Evolutionary conservation across 2,888 invertebrate species (phyloP), one percentile per base, ranked within the genome.

Genomic region (Blastobasis adustella): DNA sequence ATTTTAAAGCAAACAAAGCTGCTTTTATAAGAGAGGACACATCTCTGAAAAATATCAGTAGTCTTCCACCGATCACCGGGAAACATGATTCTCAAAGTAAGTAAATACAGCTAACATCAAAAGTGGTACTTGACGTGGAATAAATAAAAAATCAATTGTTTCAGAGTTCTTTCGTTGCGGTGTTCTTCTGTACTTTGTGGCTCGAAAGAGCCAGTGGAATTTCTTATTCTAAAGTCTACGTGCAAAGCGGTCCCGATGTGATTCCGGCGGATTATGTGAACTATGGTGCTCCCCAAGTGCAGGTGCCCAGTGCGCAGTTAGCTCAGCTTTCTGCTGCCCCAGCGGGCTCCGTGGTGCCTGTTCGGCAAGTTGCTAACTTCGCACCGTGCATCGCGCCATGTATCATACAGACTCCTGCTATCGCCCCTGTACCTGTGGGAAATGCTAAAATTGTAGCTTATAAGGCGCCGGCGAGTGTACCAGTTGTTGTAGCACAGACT

Each of bases 1-100:
- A 85, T 79, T 81, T 87, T 76, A 74, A 60, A 61, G 68, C 70
- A 73, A 79, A 81, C 79, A 80, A 82, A 76, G 73, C 66, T 63
- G 60, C 76, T 77, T 76, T 82, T 87, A 87, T 79, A 88, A 86
- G 79, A 70, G 60, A 73, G 7, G 63, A 69, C 56, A 65, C 70
- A 69, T 73, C 76, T 71, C 71, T 66, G 71, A 76, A 82, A 82
- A 83, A 71, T 73, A 76, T 77, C 81, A 87, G 84, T 85, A 71
- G 74, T 76, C 69, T 71, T 71, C 76, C 76, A 80, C 64, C 71
- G 71, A 79, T 78, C 80, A 72, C 67, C 76, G 67, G 75, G 72
- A 76, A 83, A 79, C 79, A 88, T 87, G 87, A 83, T 78, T 73
- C 69, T 73, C 56, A 77, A 71, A 72, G 87, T 88, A 76, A 85